Evolutionary conservation across 37 sponge, comb jelly and placozoan species (phyloP).

Genomic region (Geodia barretti): DNA sequence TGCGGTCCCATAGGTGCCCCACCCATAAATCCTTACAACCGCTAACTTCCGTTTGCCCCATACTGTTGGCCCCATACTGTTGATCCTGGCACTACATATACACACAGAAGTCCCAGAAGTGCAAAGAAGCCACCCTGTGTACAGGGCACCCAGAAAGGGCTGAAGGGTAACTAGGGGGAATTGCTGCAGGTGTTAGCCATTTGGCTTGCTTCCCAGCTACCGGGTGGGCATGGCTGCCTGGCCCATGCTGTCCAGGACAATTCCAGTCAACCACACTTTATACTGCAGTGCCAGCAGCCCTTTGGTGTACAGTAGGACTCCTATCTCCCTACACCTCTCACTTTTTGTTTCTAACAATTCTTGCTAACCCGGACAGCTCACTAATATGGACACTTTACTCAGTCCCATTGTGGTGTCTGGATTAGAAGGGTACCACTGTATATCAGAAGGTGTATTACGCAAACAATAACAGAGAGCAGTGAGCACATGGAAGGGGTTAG

Average conservation of each 20-base stretch:
- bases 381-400: no score
- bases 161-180: neutral
- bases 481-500: no score
- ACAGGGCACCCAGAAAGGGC: neutral
- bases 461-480: no score
- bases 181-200: neutral
- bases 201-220: neutral
- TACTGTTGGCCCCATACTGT: no score
- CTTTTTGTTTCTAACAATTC: no score
- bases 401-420: no score
- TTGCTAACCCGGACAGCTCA: no score
- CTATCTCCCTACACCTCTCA: neutral
- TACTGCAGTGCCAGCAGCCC: no score
- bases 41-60: neutral
- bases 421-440: no score
- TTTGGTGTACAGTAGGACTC: neutral
- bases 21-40: neutral
- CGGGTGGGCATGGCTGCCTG: neutral
- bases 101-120: neutral
- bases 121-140: neutral
- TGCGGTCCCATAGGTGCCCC: no score
- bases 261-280: no score
- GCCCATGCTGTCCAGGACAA: neutral
- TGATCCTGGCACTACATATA: neutral
- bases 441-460: no score